Evolutionary conservation across 2,888 invertebrate species (phyloP).

Genomic region (Arctia plantaginis): DNA sequence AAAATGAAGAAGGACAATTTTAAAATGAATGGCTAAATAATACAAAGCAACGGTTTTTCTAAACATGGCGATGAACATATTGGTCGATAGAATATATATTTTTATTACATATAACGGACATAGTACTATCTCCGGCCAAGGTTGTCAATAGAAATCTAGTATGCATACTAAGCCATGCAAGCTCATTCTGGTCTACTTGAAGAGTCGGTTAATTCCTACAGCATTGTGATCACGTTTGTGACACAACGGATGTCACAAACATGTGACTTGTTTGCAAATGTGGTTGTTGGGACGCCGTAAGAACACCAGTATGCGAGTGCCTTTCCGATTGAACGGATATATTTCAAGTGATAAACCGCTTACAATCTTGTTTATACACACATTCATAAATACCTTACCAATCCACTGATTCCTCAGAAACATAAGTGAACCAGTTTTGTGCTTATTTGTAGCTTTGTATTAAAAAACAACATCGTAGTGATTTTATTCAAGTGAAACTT

Average conservation of each 20-base stretch:
- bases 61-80: slow-evolving; percentile 60
- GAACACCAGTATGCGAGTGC: slow-evolving; percentile 70
- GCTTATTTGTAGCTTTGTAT: background rate
- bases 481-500: background rate
- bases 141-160: slow-evolving; percentile 64
- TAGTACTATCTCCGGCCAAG: slow-evolving; percentile 67
- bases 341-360: slow-evolving; percentile 45
- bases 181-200: slow-evolving; percentile 61
- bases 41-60: slow-evolving; percentile 66
- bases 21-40: slow-evolving; percentile 16
- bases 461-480: background rate
- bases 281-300: slow-evolving; percentile 59
- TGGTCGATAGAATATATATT: slow-evolving; percentile 58
- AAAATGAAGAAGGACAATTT: slow-evolving; percentile 18
- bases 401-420: slow-evolving; percentile 12
- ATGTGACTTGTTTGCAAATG: slow-evolving; percentile 79
- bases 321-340: slow-evolving; percentile 72
- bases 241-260: slow-evolving; percentile 77
- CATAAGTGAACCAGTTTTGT: slow-evolving; percentile 17
- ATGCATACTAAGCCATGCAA: slow-evolving; percentile 66
- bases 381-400: slow-evolving; percentile 24
- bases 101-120: slow-evolving; percentile 75
- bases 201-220: slow-evolving; percentile 58
- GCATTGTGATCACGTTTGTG: slow-evolving; percentile 75
- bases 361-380: slow-evolving; percentile 22